These are phyloP conservation scores for Zeuzera pyrina DNA, from an alignment of 2,888 invertebrate genomes.

Conservation along the genomic window DNA sequence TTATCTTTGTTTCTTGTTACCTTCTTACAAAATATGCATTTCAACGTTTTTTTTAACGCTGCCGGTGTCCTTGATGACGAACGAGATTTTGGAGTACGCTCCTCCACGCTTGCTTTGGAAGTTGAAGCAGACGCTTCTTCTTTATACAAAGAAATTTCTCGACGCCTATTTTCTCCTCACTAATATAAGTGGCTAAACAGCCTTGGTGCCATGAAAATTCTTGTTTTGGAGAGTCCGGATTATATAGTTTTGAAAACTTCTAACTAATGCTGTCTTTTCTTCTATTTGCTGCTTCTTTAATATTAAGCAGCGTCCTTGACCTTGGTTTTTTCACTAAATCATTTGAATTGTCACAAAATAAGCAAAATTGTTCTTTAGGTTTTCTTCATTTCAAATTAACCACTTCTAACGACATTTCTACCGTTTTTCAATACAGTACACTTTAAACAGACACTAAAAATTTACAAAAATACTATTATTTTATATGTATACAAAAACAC, in stretches of 20 bases:
- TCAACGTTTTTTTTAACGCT: conserved; percentile 10
- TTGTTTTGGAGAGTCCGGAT: neutral
- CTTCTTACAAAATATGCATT: conserved; percentile 15
- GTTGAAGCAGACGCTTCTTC: neutral
- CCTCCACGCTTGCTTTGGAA: neutral
- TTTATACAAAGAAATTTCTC: conserved; percentile 3
- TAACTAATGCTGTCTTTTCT: conserved; percentile 1
- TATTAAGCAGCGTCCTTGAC: conserved; percentile 2
- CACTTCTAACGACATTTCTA: neutral
- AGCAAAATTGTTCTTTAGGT: neutral
- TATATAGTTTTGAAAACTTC: neutral
- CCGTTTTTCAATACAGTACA: neutral
- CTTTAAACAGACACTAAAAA: neutral
- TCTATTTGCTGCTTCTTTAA: conserved; percentile 1
- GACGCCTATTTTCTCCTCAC: conserved; percentile 5
- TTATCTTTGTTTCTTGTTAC: conserved; percentile 14
- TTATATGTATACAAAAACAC: conserved; percentile 1
- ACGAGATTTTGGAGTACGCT: neutral
- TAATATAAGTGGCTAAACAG: conserved; percentile 4
- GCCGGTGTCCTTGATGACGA: neutral
- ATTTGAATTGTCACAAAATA: neutral
- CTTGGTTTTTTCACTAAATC: conserved; percentile 2
- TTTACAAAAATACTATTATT: neutral
- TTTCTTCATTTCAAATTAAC: neutral
- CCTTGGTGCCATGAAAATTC: neutral